Percentiles rank a stretch among this genome's conserved stretches.
Evolutionary conservation across 2,797 vertebrate genomes (phyloP).

Genomic region (Acanthornis magna): DNA sequence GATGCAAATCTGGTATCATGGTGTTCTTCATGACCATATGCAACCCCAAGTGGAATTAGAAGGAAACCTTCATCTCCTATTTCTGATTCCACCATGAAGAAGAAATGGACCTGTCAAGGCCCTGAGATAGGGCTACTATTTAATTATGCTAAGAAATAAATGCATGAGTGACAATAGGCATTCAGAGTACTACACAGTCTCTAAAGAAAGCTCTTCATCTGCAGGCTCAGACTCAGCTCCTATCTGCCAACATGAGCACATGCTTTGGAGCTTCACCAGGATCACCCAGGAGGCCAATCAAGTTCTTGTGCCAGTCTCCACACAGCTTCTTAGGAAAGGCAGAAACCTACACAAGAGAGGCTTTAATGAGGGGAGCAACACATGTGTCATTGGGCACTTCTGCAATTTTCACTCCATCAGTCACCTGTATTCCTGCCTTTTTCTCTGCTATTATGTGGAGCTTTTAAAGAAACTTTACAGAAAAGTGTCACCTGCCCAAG

Average conservation of each 20-base stretch:
- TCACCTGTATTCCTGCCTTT: not conserved
- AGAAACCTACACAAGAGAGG: not conserved
- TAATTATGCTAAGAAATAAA: not conserved
- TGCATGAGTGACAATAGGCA: accelerated
- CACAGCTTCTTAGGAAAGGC: not conserved
- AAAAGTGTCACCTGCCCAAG: not conserved
- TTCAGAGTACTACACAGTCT: not conserved
- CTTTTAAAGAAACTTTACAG: not conserved
- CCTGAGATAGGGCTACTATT: not conserved
- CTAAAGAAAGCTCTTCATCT: not conserved
- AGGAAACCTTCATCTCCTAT: not conserved
- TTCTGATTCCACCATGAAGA: not conserved
- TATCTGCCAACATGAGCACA: accelerated
- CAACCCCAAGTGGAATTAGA: not conserved
- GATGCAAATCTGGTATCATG: accelerated
- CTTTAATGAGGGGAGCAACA: not conserved
- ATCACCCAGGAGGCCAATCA: not conserved
- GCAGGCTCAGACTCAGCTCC: not conserved
- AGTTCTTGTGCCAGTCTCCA: not conserved
- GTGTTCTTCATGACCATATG: not conserved
- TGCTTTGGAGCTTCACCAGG: not conserved
- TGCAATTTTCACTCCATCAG: not conserved
- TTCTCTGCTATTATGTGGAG: not conserved
- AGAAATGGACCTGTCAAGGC: not conserved
- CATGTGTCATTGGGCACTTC: not conserved